phyloP scores from a whole-genome alignment of 2,797 vertebrate species.

The Hypotaenidia okinawae region DNA sequence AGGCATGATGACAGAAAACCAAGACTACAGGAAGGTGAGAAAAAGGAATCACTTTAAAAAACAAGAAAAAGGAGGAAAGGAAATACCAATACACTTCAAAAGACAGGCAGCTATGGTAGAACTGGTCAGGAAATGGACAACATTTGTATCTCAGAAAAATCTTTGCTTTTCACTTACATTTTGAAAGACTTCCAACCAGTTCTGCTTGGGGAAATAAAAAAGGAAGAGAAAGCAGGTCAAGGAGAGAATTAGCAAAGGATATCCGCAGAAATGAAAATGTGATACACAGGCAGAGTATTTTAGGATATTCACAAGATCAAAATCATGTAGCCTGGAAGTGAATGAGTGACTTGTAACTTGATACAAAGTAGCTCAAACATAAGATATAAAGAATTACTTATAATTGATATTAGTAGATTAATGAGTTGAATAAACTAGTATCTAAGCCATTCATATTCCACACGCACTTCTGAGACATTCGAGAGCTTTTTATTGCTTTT shows the following conservation, averaged over 20 bases:
- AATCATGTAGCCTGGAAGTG: not conserved
- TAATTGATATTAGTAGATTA: not conserved
- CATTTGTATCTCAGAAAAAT: constrained; percentile 38
- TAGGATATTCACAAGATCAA: constrained; percentile 1
- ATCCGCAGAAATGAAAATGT: not conserved
- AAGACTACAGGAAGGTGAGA: not conserved
- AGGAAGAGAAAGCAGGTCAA: constrained; percentile 53
- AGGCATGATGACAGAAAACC: not conserved
- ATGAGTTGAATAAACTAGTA: not conserved
- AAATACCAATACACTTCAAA: constrained; percentile 6
- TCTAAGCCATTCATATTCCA: not conserved
- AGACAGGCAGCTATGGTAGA: not conserved
- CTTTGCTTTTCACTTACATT: constrained; percentile 66
- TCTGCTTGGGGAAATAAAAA: constrained; percentile 64
- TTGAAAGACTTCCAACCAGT: constrained; percentile 73
- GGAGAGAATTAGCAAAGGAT: constrained; percentile 35
- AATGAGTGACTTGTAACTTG: not conserved
- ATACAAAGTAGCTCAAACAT: not conserved
- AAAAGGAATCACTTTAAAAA: not conserved
- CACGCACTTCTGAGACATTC: not conserved
- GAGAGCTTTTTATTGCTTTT: not conserved
- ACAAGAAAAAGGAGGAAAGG: not conserved
- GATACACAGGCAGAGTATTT: constrained; percentile 12
- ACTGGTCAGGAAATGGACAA: constrained; percentile 50
- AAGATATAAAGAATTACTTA: not conserved